Conservation (phyloP, 2,888 invertebrate genomes). For the Therioaphis trifolii region DNA sequence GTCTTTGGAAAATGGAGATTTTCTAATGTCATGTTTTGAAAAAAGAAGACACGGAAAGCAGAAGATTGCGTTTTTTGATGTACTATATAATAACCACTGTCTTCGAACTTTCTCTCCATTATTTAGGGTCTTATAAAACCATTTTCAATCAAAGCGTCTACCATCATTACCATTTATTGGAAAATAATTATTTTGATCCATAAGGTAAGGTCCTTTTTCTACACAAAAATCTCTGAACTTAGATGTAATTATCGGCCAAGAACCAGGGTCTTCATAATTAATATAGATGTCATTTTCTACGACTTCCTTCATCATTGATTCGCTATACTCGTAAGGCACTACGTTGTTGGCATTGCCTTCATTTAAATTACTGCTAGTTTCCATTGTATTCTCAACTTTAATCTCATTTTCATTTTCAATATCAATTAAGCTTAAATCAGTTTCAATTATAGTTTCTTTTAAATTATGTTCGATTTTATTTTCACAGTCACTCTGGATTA, state of each 20-base stretch:
- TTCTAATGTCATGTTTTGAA: not conserved
- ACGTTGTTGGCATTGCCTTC: not conserved
- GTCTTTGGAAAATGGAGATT: conserved; percentile 1
- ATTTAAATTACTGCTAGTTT: not conserved
- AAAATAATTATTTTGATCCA: conserved; percentile 27
- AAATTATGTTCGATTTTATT: too few relatives aligned
- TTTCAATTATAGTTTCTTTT: too few relatives aligned
- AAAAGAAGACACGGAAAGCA: too few relatives aligned
- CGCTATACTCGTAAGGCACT: too few relatives aligned
- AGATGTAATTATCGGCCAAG: not conserved
- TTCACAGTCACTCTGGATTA: too few relatives aligned
- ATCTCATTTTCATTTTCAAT: not conserved
- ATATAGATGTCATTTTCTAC: too few relatives aligned
- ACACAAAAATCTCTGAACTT: not conserved
- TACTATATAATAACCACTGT: conserved; percentile 32
- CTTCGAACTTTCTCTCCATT: conserved; percentile 15
- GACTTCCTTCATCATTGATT: too few relatives aligned
- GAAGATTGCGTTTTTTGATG: too few relatives aligned
- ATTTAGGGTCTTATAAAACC: not conserved
- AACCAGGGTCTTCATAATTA: too few relatives aligned
- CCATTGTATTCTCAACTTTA: conserved; percentile 8
- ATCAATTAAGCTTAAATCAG: too few relatives aligned
- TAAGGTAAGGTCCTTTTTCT: conserved; percentile 28
- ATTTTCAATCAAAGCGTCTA: conserved; percentile 5
- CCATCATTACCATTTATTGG: conserved; percentile 13